A percentile compares a stretch with the other conserved stretches of the same genome.
phyloP scores from a whole-genome alignment of 2,113 vertebrate species.

The Collichthys lucidus region DNA sequence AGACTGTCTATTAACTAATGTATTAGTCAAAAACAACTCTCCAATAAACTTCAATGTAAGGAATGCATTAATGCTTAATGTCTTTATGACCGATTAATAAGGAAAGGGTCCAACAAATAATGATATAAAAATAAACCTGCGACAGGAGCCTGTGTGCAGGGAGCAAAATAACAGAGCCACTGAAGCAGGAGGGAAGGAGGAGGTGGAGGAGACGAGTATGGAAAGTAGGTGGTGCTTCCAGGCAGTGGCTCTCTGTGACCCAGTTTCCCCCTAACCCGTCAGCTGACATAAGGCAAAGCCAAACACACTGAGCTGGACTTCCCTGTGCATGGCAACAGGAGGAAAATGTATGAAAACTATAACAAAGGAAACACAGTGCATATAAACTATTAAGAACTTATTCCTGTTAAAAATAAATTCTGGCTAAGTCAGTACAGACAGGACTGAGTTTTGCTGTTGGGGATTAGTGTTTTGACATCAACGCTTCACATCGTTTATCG shows the following conservation, averaged over 20 bases:
- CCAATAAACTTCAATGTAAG: background rate
- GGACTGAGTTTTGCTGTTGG: background rate
- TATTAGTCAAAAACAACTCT: background rate
- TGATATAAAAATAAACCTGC: conserved; percentile 11
- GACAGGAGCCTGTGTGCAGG: background rate
- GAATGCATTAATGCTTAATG: background rate
- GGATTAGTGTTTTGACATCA: conserved; percentile 20
- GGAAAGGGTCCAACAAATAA: background rate
- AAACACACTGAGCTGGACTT: conserved; percentile 52
- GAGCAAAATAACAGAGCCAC: conserved; percentile 13
- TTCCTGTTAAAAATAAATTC: background rate
- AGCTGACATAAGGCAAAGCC: conserved; percentile 70
- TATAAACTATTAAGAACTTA: background rate
- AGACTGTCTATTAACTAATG: background rate
- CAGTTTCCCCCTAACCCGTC: conserved; percentile 71
- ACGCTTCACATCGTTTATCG: conserved; percentile 5
- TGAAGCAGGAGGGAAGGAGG: conserved; percentile 9
- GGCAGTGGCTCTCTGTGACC: conserved; percentile 73
- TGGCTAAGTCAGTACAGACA: background rate
- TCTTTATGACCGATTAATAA: background rate
- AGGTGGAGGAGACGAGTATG: conserved; percentile 22
- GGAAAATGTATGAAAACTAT: conserved; percentile 15
- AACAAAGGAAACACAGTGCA: background rate
- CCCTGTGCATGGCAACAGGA: conserved; percentile 9
- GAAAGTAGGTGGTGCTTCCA: conserved; percentile 62